These are phyloP conservation scores for Zelostemma sp. DNA, from an alignment of 1,140 invertebrate genomes.

Conservation along the genomic window DNA sequence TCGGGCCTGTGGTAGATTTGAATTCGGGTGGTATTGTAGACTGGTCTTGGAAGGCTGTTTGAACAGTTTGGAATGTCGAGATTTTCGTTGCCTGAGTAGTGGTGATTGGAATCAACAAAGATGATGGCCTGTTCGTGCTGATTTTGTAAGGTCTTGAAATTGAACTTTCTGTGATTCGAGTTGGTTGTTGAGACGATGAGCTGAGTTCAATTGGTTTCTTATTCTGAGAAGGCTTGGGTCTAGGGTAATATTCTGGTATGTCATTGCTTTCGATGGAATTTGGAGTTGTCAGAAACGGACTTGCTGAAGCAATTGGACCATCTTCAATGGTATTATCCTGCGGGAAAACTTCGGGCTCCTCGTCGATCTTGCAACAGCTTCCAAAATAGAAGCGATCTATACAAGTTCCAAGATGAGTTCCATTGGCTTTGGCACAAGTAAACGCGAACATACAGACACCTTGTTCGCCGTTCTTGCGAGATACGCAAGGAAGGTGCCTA, in stretches of 20 bases:
- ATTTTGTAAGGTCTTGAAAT: conserved; percentile 22
- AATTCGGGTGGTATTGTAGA: background rate
- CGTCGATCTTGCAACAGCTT: conserved; percentile 84
- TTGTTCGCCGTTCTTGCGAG: conserved; percentile 80
- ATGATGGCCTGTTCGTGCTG: conserved; percentile 46
- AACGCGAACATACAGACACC: conserved; percentile 96
- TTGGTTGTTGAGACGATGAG: background rate
- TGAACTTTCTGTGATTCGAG: conserved; percentile 6
- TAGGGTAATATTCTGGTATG: conserved; percentile 62
- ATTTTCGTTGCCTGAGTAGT: conserved; percentile 57
- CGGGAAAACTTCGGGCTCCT: conserved; percentile 60
- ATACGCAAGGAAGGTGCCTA: conserved; percentile 87
- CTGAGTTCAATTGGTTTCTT: conserved; percentile 33
- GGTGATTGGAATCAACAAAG: conserved; percentile 29
- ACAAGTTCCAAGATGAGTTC: conserved; percentile 90
- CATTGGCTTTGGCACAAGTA: conserved; percentile 91
- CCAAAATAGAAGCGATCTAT: conserved; percentile 94
- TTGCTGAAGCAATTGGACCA: conserved; percentile 44
- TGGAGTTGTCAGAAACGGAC: conserved; percentile 49
- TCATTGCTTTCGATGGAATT: conserved; percentile 63
- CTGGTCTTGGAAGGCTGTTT: conserved; percentile 43
- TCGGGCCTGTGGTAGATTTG: background rate
- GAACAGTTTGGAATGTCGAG: conserved; percentile 63
- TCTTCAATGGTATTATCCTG: conserved; percentile 69
- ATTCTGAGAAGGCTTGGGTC: conserved; percentile 54